phyloP scores from a whole-genome alignment of 1,140 invertebrate species.

The Drosophila bocki region DNA sequence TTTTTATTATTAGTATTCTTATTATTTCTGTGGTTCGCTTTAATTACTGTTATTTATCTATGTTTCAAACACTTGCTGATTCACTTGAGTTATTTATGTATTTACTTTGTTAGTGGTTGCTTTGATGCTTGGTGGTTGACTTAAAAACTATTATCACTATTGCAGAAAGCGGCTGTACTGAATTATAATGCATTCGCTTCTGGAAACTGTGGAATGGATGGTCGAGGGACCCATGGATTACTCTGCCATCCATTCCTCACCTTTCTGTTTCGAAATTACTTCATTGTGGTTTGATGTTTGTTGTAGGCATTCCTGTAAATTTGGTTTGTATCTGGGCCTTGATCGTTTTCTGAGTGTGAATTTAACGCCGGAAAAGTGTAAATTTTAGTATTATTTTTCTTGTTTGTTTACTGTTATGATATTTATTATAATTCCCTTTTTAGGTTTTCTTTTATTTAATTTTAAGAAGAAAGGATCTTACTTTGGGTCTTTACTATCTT shows the following conservation, averaged over 20 bases:
- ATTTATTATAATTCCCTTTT: constrained; percentile 20
- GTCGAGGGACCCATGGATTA: background rate
- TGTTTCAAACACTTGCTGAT: constrained; percentile 53
- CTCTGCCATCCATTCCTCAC: background rate
- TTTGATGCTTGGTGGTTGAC: constrained; percentile 65
- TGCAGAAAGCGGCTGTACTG: constrained; percentile 85
- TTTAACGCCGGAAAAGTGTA: constrained; percentile 59
- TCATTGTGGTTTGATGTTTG: constrained; percentile 60
- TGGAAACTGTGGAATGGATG: constrained; percentile 7
- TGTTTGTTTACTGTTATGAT: constrained; percentile 20
- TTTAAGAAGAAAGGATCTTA: constrained; percentile 83
- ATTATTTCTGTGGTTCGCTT: constrained; percentile 30
- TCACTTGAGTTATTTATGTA: constrained; percentile 49
- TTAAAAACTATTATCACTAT: constrained; percentile 85
- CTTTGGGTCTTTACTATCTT: constrained; percentile 23
- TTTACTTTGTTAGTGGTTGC: constrained; percentile 46
- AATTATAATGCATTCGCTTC: constrained; percentile 53
- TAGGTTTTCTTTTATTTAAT: constrained; percentile 39
- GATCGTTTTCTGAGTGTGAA: constrained; percentile 44
- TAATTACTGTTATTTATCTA: constrained; percentile 61
- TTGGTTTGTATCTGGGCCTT: constrained; percentile 28
- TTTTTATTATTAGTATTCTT: constrained; percentile 7
- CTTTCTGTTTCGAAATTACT: constrained; percentile 45
- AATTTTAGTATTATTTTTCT: constrained; percentile 29
- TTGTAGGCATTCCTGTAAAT: constrained; percentile 71